These are phyloP conservation scores for Morphnarchus princeps DNA, from an alignment of 2,113 vertebrate species.

Conservation along the genomic window DNA sequence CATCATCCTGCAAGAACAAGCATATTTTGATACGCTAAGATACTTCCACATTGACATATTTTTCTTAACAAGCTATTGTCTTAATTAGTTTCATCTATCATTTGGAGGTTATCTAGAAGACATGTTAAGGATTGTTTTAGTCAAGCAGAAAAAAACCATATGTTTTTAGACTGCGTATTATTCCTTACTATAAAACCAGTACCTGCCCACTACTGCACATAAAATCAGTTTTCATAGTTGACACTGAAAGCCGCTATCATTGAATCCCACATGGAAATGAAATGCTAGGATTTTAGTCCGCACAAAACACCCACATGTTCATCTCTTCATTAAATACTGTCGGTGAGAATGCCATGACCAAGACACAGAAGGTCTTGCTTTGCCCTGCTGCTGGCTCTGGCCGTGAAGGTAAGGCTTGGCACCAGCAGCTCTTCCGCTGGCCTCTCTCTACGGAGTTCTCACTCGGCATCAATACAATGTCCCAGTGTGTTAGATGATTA, in stretches of 20 bases:
- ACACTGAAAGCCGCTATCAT: constrained; percentile 45
- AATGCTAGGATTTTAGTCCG: constrained; percentile 48
- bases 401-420: neutral
- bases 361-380: neutral
- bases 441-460: neutral
- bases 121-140: neutral
- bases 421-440: neutral
- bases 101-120: constrained; percentile 19
- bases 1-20: constrained; percentile 23
- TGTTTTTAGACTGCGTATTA: neutral
- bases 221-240: neutral
- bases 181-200: neutral
- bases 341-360: neutral
- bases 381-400: neutral
- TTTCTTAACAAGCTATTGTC: constrained; percentile 25
- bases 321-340: neutral
- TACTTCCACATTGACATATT: constrained; percentile 10
- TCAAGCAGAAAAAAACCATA: constrained; percentile 16
- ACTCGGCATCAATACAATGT: accelerated
- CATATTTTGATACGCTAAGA: neutral
- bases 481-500: neutral
- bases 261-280: constrained; percentile 56
- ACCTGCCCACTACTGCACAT: neutral
- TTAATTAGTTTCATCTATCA: constrained; percentile 38
- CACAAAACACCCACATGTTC: neutral